Evolutionary conservation across 1,140 invertebrate species (phyloP), one percentile per base, ranked within the genome.

Genomic region (Ostrea denselamellosa): DNA sequence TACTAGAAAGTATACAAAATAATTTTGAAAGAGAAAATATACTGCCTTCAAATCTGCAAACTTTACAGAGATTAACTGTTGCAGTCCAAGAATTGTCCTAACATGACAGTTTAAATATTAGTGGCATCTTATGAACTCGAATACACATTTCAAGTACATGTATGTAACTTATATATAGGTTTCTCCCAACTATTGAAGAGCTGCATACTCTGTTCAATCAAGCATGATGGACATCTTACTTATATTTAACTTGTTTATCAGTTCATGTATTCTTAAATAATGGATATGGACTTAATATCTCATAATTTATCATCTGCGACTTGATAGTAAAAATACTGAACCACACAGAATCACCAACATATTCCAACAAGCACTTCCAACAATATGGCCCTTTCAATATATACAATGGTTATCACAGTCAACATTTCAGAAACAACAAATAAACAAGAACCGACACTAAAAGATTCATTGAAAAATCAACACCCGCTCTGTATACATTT

Each of bases 321-420:
- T 28, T 28, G 28, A 77, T 9, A 28, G 14, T 77, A 77, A 77
- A 77, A 77, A 77, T 77, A 77, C 68, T 77, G 68, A 77, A 77
- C 68, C 68, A 77, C 28, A 77, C 25, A 28, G 68, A 77, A 77
- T 77, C 68, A 77, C 68, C 25, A 77, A 77, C 56, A 62, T n/a
- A n/a, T 62, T 62, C 56, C 56, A 62, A 62, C 68, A 77, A 77
- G 68, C 68, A 77, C 68, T 77, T 77, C 28, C 28, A 77, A 28
- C 68, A 77, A 77, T 77, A 77, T 77, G 68, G 68, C 68, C 68
- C 68, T 77, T 77, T 77, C 10, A 34, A 77, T 77, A 77, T 71
- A 71, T 71, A 77, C 68, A 77, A 77, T 77, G 68, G 68, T 34
- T 77, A 77, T 77, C 68, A 77, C 68, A 77, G 68, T 77, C 68